These are phyloP conservation scores for Aphelocoma californica DNA, from an alignment of 2,797 vertebrate species.

Conservation along the genomic window DNA sequence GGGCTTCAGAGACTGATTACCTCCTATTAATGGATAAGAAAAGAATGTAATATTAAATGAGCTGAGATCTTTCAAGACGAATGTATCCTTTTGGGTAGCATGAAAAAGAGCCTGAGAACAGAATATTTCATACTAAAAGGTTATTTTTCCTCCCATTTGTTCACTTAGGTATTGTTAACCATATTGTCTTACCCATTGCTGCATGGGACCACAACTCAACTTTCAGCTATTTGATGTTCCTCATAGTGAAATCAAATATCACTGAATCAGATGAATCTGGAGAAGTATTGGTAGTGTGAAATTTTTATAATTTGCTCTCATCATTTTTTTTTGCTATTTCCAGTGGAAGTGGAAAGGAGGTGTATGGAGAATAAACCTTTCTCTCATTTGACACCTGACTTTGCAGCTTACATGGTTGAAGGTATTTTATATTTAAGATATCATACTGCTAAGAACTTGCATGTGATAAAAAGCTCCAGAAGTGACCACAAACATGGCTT, in stretches of 20 bases:
- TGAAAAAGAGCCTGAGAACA: not conserved
- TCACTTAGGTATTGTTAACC: not conserved
- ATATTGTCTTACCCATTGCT: not conserved
- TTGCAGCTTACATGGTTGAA: not conserved
- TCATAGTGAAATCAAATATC: not conserved
- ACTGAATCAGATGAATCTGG: not conserved
- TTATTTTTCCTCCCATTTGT: not conserved
- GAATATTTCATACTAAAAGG: not conserved
- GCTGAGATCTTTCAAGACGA: not conserved
- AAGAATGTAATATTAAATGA: not conserved
- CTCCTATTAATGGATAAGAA: not conserved
- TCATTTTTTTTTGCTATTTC: not conserved
- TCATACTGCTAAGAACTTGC: not conserved
- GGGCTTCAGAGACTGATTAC: not conserved
- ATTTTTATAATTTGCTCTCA: not conserved
- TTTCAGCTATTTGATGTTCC: not conserved
- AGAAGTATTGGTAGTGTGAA: not conserved
- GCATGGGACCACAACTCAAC: not conserved
- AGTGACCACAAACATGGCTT: not conserved
- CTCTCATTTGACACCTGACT: not conserved
- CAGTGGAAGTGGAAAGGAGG: not conserved
- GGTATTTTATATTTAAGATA: not conserved
- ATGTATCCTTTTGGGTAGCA: not conserved
- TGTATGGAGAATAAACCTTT: not conserved
- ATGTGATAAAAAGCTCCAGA: not conserved